Conservation (phyloP, 2,113 vertebrate genomes). For the Crotalus helleri region DNA sequence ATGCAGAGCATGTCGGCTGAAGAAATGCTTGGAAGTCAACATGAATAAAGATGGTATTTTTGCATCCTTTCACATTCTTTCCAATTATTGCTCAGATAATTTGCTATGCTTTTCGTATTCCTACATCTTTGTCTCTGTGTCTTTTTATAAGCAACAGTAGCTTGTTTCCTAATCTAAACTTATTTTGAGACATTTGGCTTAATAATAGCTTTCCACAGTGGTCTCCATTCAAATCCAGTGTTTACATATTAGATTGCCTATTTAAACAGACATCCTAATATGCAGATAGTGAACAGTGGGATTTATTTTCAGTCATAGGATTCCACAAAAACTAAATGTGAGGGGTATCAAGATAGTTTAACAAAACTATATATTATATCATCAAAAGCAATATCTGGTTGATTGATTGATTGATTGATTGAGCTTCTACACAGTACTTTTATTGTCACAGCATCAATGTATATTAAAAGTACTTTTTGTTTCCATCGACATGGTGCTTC, state of each 20-base stretch:
- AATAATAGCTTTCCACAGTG: neutral
- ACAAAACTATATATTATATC: neutral
- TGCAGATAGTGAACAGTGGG: neutral
- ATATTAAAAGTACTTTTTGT: neutral
- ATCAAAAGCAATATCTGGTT: neutral
- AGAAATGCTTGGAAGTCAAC: slow-evolving; percentile 98
- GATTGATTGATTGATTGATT: neutral
- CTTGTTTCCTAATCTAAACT: neutral
- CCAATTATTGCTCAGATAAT: neutral
- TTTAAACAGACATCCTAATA: neutral
- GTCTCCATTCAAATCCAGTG: neutral
- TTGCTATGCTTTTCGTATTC: neutral
- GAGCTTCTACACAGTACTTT: neutral
- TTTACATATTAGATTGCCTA: neutral
- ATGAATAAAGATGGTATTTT: slow-evolving; percentile 99
- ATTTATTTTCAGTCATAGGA: neutral
- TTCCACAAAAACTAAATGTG: neutral
- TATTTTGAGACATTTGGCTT: neutral
- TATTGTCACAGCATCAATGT: neutral
- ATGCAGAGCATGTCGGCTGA: slow-evolving; percentile 95
- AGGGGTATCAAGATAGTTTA: neutral
- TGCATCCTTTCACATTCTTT: neutral
- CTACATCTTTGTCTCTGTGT: neutral
- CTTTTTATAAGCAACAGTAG: neutral
- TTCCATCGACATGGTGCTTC: neutral